Conservation (phyloP, 1,140 invertebrate genomes). For the Drosophila sp. region DNA sequence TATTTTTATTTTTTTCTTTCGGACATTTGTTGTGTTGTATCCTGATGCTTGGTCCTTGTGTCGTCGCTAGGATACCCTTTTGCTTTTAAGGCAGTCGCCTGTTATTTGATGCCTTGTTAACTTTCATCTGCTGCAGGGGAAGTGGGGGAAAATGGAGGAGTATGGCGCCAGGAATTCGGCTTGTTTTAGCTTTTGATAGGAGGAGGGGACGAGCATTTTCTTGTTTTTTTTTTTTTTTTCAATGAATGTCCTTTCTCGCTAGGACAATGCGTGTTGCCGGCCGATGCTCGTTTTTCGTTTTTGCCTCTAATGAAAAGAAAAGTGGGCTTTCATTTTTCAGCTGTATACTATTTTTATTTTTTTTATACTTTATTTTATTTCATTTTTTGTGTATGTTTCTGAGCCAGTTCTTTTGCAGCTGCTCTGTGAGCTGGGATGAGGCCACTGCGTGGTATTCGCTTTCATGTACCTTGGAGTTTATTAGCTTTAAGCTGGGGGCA, state of each 20-base stretch:
- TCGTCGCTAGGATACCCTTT: constrained; percentile 81
- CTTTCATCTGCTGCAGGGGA: constrained; percentile 58
- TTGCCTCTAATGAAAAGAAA: constrained; percentile 75
- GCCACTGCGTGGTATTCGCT: constrained; percentile 62
- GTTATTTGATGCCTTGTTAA: constrained; percentile 81
- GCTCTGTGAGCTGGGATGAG: constrained; percentile 41
- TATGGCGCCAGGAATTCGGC: constrained; percentile 52
- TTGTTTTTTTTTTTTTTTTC: constrained; percentile 46
- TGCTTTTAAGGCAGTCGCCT: constrained; percentile 55
- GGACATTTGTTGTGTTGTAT: constrained; percentile 54
- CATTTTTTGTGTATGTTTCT: constrained; percentile 24
- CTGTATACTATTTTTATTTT: constrained; percentile 52
- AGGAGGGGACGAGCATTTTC: constrained; percentile 7
- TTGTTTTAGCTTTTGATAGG: constrained; percentile 59
- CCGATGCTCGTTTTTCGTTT: constrained; percentile 69
- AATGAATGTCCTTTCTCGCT: constrained; percentile 61
- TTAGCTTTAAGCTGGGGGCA: constrained; percentile 65
- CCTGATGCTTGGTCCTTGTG: constrained; percentile 35
- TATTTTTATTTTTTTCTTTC: constrained; percentile 7
- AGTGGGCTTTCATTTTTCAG: constrained; percentile 70
- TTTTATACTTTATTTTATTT: constrained; percentile 21
- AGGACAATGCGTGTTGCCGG: constrained; percentile 53
- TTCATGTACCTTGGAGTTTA: constrained; percentile 74
- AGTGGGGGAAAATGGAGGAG: constrained; percentile 9
- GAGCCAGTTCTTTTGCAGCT: constrained; percentile 4